Base-by-base conservation (phyloP, 2,888 invertebrate genomes). In the Keiferia lycopersicella region DNA sequence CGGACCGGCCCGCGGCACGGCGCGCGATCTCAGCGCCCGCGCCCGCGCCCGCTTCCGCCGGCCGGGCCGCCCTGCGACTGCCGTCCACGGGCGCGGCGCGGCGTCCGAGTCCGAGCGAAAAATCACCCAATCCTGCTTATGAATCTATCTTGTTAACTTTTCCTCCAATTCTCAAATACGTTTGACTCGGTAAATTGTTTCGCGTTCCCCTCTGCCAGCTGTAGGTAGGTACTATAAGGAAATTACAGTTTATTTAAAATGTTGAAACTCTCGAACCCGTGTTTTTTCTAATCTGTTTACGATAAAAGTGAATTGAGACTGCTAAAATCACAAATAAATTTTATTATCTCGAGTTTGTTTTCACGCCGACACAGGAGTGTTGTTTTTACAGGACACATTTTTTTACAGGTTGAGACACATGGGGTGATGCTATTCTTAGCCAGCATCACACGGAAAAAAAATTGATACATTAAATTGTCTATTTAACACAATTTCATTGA, bases 101-200 rank as follows among this genome's bases (percentile, higher is more conserved):
- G 70, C 75, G 79, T 82, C 84, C 80, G 74, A 75, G 82, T 79
- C 73, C 67, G 18, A 70, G 74, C 73, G 72, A 79, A 84, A 84
- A 84, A 86, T 80, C 75, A 77, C 72, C 74, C 74, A 75, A 80
- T 81, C 77, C 72, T 72, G 74, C 76, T 78, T 78, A 80, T 80
- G 76, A 79, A 81, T 80, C 77, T 78, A 72, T 75, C 67, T 74
- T 73, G 75, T 73, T 80, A 75, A 75, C 69, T 79, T 82, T 80
- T 67, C 70, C 65, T 67, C 59, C 61, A 73, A 80, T 76, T 79
- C 72, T 65, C 77, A 79, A 79, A 81, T 53, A 78, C 75, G 77
- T 82, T 83, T 78, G 78, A 81, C 80, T 82, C 76, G 76, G 81
- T 84, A 77, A 83, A 81, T 80, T 78, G 80, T 78, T 80, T 77